Evolutionary conservation across 2,797 vertebrate species (phyloP).

Genomic region (Craterocephalus amniculus): DNA sequence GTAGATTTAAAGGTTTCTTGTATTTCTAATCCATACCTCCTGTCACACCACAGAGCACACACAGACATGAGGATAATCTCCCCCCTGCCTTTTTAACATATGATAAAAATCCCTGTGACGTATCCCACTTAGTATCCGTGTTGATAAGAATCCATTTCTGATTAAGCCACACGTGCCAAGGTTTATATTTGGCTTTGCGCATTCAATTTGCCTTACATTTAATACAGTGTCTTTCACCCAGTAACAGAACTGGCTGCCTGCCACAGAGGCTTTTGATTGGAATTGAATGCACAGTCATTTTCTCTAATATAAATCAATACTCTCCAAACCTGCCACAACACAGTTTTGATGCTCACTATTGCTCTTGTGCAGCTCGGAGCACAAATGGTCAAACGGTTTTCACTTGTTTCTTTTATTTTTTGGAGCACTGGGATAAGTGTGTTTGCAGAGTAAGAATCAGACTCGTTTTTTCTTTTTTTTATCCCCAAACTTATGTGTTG

Average conservation of each 20-base stretch:
- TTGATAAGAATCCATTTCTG: slow-evolving; percentile 71
- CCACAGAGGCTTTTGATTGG: slow-evolving; percentile 81
- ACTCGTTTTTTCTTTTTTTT: too few species aligned
- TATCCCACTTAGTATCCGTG: slow-evolving; percentile 49
- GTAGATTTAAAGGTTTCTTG: not conserved
- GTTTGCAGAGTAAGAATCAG: too few species aligned
- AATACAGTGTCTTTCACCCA: slow-evolving; percentile 72
- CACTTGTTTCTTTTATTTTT: slow-evolving; percentile 33
- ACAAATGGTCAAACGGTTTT: slow-evolving; percentile 51
- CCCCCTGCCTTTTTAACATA: slow-evolving; percentile 32
- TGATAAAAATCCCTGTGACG: slow-evolving; percentile 37
- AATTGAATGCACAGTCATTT: slow-evolving; percentile 81
- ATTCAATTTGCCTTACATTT: slow-evolving; percentile 77
- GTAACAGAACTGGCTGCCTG: slow-evolving; percentile 76
- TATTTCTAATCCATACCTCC: not conserved
- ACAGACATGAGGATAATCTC: slow-evolving; percentile 19
- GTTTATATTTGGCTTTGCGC: slow-evolving; percentile 73
- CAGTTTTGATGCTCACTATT: slow-evolving; percentile 69
- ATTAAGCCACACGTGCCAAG: slow-evolving; percentile 63
- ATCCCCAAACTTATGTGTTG: too few species aligned
- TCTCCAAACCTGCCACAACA: slow-evolving; percentile 71
- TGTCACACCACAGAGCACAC: not conserved
- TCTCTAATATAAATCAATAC: slow-evolving; percentile 82
- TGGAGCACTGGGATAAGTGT: slow-evolving; percentile 47
- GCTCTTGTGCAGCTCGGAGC: slow-evolving; percentile 48